Evolutionary conservation across 1,140 invertebrate species (phyloP).

Genomic region (Polypedilum vanderplanki): DNA sequence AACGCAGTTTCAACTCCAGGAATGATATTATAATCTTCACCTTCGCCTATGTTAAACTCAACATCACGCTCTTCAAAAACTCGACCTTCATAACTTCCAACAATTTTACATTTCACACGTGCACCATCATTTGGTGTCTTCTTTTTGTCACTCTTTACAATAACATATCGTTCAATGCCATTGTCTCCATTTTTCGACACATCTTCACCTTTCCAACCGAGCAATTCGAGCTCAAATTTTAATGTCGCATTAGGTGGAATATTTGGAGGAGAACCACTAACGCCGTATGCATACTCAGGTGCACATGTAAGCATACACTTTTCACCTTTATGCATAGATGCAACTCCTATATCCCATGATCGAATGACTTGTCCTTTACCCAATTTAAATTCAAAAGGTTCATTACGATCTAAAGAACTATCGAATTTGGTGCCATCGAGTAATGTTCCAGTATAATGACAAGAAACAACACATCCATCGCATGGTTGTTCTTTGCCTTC

Average conservation of each 20-base stretch:
- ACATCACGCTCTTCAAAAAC: constrained; percentile 74
- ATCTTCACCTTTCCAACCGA: constrained; percentile 82
- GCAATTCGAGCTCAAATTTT: constrained; percentile 85
- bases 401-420: constrained; percentile 72
- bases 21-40: constrained; percentile 62
- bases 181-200: constrained; percentile 74
- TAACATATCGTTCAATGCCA: constrained; percentile 66
- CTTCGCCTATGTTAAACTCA: constrained; percentile 82
- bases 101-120: constrained; percentile 74
- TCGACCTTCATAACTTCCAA: constrained; percentile 59
- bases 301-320: constrained; percentile 75
- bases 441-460: constrained; percentile 92
- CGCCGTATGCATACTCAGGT: constrained; percentile 88
- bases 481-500: constrained; percentile 43
- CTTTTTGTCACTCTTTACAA: constrained; percentile 47
- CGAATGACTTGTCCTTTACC: constrained; percentile 85
- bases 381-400: constrained; percentile 78
- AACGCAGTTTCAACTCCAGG: constrained; percentile 80
- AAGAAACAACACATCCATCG: constrained; percentile 60
- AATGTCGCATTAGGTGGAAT: constrained; percentile 89
- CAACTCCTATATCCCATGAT: constrained; percentile 91
- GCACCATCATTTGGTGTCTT: constrained; percentile 79
- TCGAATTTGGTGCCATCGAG: constrained; percentile 89
- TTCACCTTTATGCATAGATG: constrained; percentile 91
- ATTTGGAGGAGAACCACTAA: constrained; percentile 70